Percentiles rank a stretch among this genome's conserved stretches.
These are phyloP conservation scores for Zygaena filipendulae DNA, from an alignment of 2,888 invertebrate genomes.

Conservation along the genomic window DNA sequence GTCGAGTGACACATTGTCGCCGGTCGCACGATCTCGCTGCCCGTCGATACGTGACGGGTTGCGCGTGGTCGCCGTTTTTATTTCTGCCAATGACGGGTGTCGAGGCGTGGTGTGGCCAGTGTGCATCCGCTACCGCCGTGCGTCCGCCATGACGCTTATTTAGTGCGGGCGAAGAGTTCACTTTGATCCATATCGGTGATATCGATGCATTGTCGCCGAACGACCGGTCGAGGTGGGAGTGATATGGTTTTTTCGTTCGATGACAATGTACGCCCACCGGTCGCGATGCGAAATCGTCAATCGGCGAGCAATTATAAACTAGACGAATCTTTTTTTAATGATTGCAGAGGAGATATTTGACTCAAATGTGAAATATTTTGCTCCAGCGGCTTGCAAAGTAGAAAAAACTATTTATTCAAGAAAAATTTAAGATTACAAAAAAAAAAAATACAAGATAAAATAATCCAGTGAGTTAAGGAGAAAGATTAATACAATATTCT, in stretches of 20 bases:
- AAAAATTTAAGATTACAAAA: no score
- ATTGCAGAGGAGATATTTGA: no score
- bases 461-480: no score
- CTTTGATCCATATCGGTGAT: slow-evolving; percentile 20
- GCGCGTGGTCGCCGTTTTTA: slow-evolving; percentile 67
- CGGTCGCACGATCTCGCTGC: slow-evolving; percentile 63
- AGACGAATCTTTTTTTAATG: no score
- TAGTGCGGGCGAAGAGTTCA: slow-evolving; percentile 27
- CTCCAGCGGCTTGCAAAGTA: no score
- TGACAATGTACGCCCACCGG: slow-evolving; percentile 55
- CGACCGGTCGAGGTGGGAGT: slow-evolving; percentile 59
- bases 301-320: no score
- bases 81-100: slow-evolving; percentile 68
- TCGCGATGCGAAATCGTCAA: slow-evolving; percentile 38
- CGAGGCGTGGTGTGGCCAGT: slow-evolving; percentile 61
- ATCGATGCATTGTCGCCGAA: slow-evolving; percentile 27
- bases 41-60: slow-evolving; percentile 63
- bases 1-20: slow-evolving; percentile 59
- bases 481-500: no score
- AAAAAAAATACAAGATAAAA: no score
- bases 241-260: slow-evolving; percentile 62
- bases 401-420: no score
- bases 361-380: no score
- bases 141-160: slow-evolving; percentile 28
- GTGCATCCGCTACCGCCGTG: slow-evolving; percentile 30